Evolutionary conservation across 1,140 invertebrate species (phyloP).

Genomic region (Melanaphis sacchari): DNA sequence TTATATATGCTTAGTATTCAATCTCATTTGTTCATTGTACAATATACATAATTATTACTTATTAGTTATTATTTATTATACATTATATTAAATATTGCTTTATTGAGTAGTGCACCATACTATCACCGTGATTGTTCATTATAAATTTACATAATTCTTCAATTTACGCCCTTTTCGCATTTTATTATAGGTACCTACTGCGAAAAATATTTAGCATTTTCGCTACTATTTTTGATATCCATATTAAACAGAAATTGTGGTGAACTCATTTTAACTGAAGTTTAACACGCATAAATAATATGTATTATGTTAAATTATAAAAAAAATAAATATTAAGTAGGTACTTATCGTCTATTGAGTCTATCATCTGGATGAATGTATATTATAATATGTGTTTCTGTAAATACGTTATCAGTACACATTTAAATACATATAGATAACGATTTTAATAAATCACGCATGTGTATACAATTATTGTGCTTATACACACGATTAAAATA

Average conservation of each 20-base stretch:
- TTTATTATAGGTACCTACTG: too few relatives aligned
- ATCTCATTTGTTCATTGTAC: too few relatives aligned
- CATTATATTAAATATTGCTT: too few relatives aligned
- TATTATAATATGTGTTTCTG: not conserved
- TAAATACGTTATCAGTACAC: too few relatives aligned
- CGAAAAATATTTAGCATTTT: not conserved
- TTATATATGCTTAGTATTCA: too few relatives aligned
- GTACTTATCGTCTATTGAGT: not conserved
- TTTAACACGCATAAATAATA: not conserved
- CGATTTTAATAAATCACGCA: not conserved
- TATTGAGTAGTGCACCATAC: too few relatives aligned
- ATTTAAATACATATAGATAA: not conserved
- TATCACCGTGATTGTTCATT: not conserved
- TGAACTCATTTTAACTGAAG: not conserved
- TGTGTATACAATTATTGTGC: not conserved
- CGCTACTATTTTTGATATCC: not conserved
- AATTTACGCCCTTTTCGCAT: not conserved
- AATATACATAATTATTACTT: too few relatives aligned
- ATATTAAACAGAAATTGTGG: not conserved
- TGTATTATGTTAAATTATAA: constrained; percentile 3
- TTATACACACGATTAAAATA: not conserved
- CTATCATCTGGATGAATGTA: not conserved
- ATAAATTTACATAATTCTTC: not conserved
- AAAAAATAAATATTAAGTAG: not conserved
- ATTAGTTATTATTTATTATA: too few relatives aligned